Evolutionary conservation across 1,140 invertebrate genomes (phyloP).

Genomic region (Ostrea denselamellosa): DNA sequence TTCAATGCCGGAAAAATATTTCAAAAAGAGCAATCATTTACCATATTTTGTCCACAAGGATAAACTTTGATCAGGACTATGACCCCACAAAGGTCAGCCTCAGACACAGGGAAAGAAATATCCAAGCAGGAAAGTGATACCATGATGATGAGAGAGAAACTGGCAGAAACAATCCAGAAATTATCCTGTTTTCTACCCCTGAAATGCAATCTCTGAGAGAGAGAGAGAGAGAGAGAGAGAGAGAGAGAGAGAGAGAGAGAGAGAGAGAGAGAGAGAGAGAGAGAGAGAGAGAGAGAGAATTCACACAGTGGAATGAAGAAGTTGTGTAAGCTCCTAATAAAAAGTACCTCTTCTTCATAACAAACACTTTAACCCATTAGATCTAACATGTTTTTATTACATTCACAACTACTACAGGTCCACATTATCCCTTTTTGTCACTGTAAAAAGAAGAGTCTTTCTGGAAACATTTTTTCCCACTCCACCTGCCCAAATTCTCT

Average conservation of each 20-base stretch:
- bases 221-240: background rate
- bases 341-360: background rate
- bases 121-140: background rate
- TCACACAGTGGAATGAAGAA: background rate
- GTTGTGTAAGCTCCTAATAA: background rate
- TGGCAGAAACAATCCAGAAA: background rate
- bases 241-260: background rate
- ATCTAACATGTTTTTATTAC: background rate
- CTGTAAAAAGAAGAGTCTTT: conserved; percentile 17
- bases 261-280: background rate
- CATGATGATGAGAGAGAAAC: background rate
- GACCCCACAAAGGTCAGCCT: background rate
- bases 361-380: background rate
- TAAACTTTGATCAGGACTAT: background rate
- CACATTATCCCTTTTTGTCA: background rate
- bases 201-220: background rate
- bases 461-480: conserved; percentile 4
- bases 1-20: conserved; percentile 8
- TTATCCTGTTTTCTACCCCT: background rate
- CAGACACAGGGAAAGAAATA: background rate
- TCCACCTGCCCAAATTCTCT: background rate
- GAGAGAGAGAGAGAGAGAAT: background rate
- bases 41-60: background rate
- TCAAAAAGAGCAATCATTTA: background rate
- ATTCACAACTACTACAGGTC: background rate